These are phyloP conservation scores for Spodoptera frugiperda DNA, from an alignment of 1,140 invertebrate genomes.

Conservation along the genomic window DNA sequence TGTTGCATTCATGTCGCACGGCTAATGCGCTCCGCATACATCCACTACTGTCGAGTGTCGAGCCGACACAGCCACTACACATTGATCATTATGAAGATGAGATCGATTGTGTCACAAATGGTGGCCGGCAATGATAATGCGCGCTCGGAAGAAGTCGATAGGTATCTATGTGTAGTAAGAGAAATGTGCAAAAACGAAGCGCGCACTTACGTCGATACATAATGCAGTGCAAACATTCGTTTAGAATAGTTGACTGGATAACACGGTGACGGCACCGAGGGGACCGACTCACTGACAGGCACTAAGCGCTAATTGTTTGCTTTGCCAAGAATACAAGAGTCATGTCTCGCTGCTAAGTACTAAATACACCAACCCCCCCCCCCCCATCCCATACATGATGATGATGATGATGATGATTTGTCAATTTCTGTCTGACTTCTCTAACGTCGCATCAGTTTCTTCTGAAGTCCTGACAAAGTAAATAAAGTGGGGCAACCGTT, in stretches of 20 bases:
- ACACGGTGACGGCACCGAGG: background rate
- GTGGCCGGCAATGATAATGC: conserved; percentile 11
- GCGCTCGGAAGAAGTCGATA: background rate
- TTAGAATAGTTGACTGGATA: conserved; percentile 17
- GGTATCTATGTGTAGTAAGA: background rate
- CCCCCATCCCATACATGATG: no score
- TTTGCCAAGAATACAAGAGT: no score
- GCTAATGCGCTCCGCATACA: conserved; percentile 49
- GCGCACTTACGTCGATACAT: conserved; percentile 8
- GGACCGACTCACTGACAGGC: background rate
- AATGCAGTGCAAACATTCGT: conserved; percentile 36
- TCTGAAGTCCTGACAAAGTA: no score
- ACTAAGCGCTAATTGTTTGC: no score
- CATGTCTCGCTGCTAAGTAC: no score
- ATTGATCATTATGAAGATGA: conserved; percentile 30
- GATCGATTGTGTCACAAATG: conserved; percentile 34
- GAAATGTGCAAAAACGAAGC: background rate
- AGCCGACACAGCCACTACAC: background rate
- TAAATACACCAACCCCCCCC: no score
- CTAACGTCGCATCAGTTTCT: no score
- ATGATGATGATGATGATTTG: no score
- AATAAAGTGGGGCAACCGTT: no score
- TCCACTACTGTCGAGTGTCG: no score
- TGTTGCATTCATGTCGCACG: conserved; percentile 45
- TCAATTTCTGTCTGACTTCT: no score